Evolutionary conservation across 2,797 vertebrate genomes (phyloP), one percentile per base, ranked within the genome.

Genomic region (Enteromius radiatus): DNA sequence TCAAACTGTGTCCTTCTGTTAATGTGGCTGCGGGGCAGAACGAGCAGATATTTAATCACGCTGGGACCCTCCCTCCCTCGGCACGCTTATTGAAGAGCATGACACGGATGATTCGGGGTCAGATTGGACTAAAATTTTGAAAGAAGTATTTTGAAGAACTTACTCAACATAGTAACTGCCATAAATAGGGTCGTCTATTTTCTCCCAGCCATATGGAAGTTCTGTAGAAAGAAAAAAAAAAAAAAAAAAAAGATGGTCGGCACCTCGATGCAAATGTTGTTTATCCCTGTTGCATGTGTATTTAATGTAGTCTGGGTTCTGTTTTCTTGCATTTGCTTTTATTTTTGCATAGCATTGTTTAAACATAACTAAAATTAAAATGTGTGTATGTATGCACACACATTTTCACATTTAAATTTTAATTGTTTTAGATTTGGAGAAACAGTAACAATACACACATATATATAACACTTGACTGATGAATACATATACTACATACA

Each of bases 1-100:
- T 99, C 98, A 95, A 99, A 99, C 94, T 99, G 98, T 85, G 98
- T 99, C 95, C 98, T 97, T 95, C 98, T 96, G 90, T 99, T 99
- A 94, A 99, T 97, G 95, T 99, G 98, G 95, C 98, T 99, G 80
- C 33, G 71, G 69, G 85, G 69, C 45, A 75, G 83, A 81, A 61
- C 74, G 76, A 36, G 77, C 76, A 84, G 80, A 84, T 76, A 76
- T 83, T 75, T 80, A 38, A 65, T 76, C 78, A 84, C 54, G 64
- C 79, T 43, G 41, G 61, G 76, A 76, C 67, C 63, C 81, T 67
- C 61, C 36, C 80, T 74, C 56, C 14, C 23, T 43, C 28, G 19
- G 45, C 41, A 21, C 52, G 56, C 23, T 56, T 31, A 71, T 68
- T 74, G 49, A 73, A 31, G 36, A 80, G 47, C 26, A 84, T 75